These are phyloP conservation scores for Musca domestica DNA, from an alignment of 1,140 invertebrate genomes.

Conservation along the genomic window DNA sequence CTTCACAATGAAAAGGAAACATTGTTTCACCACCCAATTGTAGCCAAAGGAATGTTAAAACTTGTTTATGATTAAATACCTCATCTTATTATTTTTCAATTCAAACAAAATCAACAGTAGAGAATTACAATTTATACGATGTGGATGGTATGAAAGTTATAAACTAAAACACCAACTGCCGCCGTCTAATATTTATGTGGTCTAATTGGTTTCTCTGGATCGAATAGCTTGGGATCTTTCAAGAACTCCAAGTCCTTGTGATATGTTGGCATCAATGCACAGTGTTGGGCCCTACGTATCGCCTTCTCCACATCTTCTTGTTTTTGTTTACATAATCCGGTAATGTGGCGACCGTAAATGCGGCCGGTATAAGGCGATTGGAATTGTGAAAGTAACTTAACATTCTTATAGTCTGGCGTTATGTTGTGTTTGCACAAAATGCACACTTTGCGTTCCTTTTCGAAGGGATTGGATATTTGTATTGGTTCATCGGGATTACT, in stretches of 20 bases:
- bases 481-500: slow-evolving; percentile 58
- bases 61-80: neutral
- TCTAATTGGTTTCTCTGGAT: slow-evolving; percentile 76
- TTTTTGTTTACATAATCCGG: slow-evolving; percentile 74
- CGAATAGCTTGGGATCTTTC: slow-evolving; percentile 82
- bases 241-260: slow-evolving; percentile 74
- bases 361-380: slow-evolving; percentile 89
- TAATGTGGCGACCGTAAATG: slow-evolving; percentile 89
- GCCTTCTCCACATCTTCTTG: slow-evolving; percentile 70
- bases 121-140: neutral
- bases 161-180: too few species aligned
- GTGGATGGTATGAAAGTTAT: too few species aligned
- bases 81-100: neutral
- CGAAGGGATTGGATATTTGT: slow-evolving; percentile 79
- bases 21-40: slow-evolving; percentile 29
- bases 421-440: slow-evolving; percentile 87
- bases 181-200: slow-evolving; percentile 71
- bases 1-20: slow-evolving; percentile 26
- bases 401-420: slow-evolving; percentile 88
- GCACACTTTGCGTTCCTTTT: slow-evolving; percentile 71
- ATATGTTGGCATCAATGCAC: slow-evolving; percentile 75
- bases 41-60: slow-evolving; percentile 32
- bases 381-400: slow-evolving; percentile 88
- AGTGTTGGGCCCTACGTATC: slow-evolving; percentile 69
- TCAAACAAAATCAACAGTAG: neutral